Evolutionary conservation across 2,797 vertebrate species (phyloP).

Genomic region (Scolopax rusticola): DNA sequence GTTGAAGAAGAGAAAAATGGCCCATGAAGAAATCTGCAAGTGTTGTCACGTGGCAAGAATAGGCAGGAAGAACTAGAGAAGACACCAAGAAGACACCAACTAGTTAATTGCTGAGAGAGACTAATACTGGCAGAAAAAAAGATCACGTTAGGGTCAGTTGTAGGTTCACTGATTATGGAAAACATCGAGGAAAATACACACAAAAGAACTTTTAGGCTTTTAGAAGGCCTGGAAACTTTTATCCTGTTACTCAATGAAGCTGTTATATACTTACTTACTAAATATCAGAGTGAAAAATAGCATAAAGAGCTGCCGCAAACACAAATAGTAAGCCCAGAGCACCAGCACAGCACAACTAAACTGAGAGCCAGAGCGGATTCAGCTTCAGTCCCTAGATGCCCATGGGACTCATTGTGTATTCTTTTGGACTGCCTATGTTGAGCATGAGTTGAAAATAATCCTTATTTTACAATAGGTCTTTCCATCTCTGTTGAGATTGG

Average conservation of each 20-base stretch:
- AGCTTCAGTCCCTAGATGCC: neutral
- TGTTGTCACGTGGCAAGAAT: neutral
- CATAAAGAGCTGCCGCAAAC: neutral
- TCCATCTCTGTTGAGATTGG: neutral
- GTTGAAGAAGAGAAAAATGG: neutral
- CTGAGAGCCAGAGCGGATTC: neutral
- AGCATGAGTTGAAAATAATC: neutral
- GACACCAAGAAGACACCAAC: neutral
- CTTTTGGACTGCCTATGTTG: neutral
- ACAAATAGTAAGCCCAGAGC: neutral
- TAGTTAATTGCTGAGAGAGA: neutral
- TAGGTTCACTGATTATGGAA: neutral
- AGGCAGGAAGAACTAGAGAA: neutral
- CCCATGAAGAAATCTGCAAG: neutral
- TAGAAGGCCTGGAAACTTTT: neutral
- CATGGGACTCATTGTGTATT: neutral
- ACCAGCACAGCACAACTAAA: neutral
- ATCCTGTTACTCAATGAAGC: neutral
- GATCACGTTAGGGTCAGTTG: neutral
- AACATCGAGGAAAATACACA: neutral
- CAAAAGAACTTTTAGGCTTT: neutral
- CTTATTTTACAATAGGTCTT: neutral
- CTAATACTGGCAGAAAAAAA: neutral
- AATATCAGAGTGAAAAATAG: neutral
- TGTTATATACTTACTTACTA: neutral